Percentiles rank a stretch among this genome's conserved stretches.
phyloP scores from a whole-genome alignment of 2,888 invertebrate species.

The Axea sp. region DNA sequence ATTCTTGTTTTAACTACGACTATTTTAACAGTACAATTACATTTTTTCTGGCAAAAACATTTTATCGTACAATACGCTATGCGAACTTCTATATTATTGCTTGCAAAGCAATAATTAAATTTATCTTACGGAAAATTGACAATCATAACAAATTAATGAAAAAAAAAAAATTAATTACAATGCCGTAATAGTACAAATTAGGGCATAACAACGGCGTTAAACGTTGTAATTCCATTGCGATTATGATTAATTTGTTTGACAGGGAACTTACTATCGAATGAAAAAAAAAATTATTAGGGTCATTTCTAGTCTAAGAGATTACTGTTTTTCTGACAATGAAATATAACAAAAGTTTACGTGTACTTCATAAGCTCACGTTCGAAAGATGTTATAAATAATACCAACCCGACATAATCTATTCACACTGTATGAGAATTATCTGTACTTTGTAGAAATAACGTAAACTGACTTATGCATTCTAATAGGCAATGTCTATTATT shows the following conservation, averaged over 20 bases:
- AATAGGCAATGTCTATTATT: too few species aligned
- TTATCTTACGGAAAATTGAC: neutral
- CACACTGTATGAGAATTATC: too few species aligned
- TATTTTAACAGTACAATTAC: too few species aligned
- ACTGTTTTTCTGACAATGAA: constrained; percentile 42
- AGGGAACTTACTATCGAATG: constrained; percentile 29
- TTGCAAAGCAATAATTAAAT: too few species aligned
- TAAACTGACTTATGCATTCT: too few species aligned
- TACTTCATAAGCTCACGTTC: constrained; percentile 44
- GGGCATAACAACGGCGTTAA: neutral
- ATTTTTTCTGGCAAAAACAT: too few species aligned
- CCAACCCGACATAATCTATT: constrained; percentile 31
- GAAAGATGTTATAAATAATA: constrained; percentile 46
- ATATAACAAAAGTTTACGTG: constrained; percentile 47
- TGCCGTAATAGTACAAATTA: constrained; percentile 18
- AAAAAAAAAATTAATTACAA: constrained; percentile 18
- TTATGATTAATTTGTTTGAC: constrained; percentile 17
- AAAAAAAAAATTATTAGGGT: constrained; percentile 45
- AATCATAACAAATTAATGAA: constrained; percentile 17
- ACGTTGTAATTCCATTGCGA: constrained; percentile 32
- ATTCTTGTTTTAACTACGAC: too few species aligned
- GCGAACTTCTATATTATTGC: too few species aligned
- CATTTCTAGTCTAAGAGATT: constrained; percentile 39
- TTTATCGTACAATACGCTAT: too few species aligned
- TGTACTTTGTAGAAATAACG: too few species aligned